Percentiles rank a stretch among this genome's conserved stretches.
phyloP scores from a whole-genome alignment of 2,888 invertebrate species.

The Blomia tropicalis region DNA sequence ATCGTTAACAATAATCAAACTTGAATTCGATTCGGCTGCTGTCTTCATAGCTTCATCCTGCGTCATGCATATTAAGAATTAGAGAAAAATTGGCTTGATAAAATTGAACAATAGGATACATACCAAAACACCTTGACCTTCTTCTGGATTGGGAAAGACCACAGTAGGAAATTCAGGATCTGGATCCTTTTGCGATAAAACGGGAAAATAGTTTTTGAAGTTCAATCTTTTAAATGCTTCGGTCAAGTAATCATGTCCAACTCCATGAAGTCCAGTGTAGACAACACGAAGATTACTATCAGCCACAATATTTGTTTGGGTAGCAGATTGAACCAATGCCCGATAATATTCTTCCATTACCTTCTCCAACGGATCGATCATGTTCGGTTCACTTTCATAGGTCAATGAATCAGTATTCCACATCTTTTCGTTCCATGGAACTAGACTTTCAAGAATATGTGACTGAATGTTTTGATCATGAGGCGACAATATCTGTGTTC shows the following conservation, averaged over 20 bases:
- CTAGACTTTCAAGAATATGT: conserved; percentile 53
- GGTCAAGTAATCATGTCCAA: conserved; percentile 62
- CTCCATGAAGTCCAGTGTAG: conserved; percentile 96
- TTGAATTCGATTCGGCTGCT: conserved; percentile 52
- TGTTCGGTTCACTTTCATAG: not conserved
- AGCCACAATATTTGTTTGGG: not conserved
- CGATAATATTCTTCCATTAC: conserved; percentile 31
- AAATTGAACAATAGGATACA: not conserved
- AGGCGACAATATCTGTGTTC: conserved; percentile 79
- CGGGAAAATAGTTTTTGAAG: conserved; percentile 42
- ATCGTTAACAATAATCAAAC: conserved; percentile 82
- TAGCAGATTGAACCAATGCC: conserved; percentile 4
- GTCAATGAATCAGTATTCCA: not conserved
- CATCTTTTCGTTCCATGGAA: conserved; percentile 45
- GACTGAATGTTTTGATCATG: conserved; percentile 71
- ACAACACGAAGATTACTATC: conserved; percentile 47
- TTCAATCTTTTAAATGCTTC: conserved; percentile 57
- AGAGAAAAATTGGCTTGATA: not conserved
- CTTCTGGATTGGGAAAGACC: conserved; percentile 94
- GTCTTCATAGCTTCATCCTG: conserved; percentile 52
- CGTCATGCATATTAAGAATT: not conserved
- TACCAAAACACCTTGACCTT: conserved; percentile 58
- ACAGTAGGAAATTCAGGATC: conserved; percentile 96
- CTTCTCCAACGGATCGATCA: conserved; percentile 42
- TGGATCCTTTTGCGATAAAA: conserved; percentile 54